These are phyloP conservation scores for Keiferia lycopersicella DNA, from an alignment of 2,888 invertebrate species.

Conservation along the genomic window DNA sequence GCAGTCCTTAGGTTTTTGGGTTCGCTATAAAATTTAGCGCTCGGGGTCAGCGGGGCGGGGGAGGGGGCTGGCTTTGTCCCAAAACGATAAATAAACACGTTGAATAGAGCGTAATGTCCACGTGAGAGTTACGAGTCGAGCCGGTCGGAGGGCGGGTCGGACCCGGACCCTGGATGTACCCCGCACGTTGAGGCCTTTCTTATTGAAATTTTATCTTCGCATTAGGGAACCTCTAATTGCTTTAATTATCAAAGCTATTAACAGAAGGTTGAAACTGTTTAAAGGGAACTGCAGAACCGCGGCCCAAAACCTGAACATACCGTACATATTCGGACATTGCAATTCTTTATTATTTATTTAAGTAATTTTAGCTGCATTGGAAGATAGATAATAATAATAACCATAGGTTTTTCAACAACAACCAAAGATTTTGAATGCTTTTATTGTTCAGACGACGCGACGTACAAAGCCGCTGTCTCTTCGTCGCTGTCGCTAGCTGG, in stretches of 20 bases:
- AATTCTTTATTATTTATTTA: no score
- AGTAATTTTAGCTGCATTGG: no score
- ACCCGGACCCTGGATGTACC: neutral
- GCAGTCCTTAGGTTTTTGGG: conserved; percentile 22
- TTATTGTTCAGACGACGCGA: no score
- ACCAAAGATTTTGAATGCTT: no score
- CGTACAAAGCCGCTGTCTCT: no score
- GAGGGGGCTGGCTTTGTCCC: conserved; percentile 28
- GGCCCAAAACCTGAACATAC: no score
- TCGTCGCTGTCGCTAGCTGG: no score
- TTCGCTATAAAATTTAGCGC: conserved; percentile 28
- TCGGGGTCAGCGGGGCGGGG: conserved; percentile 20
- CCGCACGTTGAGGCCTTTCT: conserved; percentile 13
- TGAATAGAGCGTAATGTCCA: conserved; percentile 26
- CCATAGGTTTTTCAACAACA: no score
- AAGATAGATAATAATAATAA: no score
- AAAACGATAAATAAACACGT: conserved; percentile 32
- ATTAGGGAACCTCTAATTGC: conserved; percentile 24
- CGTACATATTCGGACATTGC: no score
- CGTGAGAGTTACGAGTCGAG: conserved; percentile 25
- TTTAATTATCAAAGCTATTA: conserved; percentile 22
- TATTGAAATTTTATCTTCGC: conserved; percentile 28
- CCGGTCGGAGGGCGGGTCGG: neutral
- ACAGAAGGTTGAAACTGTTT: conserved; percentile 3
- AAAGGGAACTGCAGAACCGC: neutral